Evolutionary conservation across 2,797 vertebrate genomes (phyloP), one percentile per base, ranked within the genome.

Genomic region (Etheostoma nigrum): DNA sequence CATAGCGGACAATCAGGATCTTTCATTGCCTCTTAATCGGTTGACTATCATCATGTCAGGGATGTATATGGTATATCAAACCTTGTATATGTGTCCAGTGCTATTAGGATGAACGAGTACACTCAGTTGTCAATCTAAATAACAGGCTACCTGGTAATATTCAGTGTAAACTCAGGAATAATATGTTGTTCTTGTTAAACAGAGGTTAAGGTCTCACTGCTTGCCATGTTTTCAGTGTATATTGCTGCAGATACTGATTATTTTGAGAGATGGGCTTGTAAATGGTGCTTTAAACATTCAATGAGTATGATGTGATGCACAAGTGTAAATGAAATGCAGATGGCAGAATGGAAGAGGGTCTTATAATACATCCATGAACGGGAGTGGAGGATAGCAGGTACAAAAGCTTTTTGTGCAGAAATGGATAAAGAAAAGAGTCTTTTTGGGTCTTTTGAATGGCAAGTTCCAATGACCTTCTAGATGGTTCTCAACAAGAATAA

Each of bases 1-100:
- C 70, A 72, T n/a, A 74, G 62, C n/a, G 71, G 76, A 74, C 75
- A 71, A 85, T 85, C 48, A 44, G 68, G 72, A 78, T 68, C 64
- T 57, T 72, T 80, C 53, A 77, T 76, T 55, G 66, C 48, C 69
- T 81, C 67, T 81, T 74, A 76, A 84, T 90, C 83, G 65, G 74
- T 53, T 54, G 66, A 53, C 57, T 76, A 73, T 82, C 57, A 67
- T 76, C 70, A 67, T 65, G 70, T 67, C 83, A 81, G 76, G 79
- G 78, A 83, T 88, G 81, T 74, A 82, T 74, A 52, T 48, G 18
- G 4, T 44, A 36, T 57, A 64, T 73, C 59, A 79, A 62, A 72
- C 30, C 48, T 48, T 66, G 54, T 70, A 58, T 67, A 72, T 36
- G 64, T 84, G 67, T 76, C 51, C 21, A 15, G 36, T 2, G 23